Conservation (phyloP, 2,797 vertebrate species). For the Cuniculus paca region DNA sequence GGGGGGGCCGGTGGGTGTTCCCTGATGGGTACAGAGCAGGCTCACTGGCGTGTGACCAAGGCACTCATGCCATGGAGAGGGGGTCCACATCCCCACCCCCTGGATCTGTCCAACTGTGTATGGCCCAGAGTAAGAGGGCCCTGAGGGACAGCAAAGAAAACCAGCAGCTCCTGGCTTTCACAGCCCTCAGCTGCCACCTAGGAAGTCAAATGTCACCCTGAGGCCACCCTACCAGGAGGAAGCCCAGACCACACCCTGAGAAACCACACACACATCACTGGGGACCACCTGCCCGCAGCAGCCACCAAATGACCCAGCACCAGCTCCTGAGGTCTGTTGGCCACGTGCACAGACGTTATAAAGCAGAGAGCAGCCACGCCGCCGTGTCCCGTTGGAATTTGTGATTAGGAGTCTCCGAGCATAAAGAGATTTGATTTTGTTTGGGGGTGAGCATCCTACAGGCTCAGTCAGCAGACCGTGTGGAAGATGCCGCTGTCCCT, state of each 20-base stretch:
- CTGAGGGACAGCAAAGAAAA: not conserved
- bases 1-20: not conserved
- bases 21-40: accelerated
- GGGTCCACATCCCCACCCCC: not conserved
- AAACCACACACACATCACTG: not conserved
- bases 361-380: not conserved
- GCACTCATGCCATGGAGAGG: too few species aligned
- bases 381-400: not conserved
- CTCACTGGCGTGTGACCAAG: not conserved
- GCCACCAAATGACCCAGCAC: not conserved
- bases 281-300: not conserved
- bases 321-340: too few species aligned
- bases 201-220: not conserved
- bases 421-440: not conserved
- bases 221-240: not conserved
- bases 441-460: too few species aligned
- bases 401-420: not conserved
- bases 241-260: not conserved
- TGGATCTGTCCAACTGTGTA: not conserved
- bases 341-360: not conserved
- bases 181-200: too few species aligned
- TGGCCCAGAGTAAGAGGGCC: not conserved
- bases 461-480: not conserved
- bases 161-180: not conserved
- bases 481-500: not conserved